These are phyloP conservation scores for Lochmaea capreae DNA, from an alignment of 2,888 invertebrate species.

Conservation along the genomic window DNA sequence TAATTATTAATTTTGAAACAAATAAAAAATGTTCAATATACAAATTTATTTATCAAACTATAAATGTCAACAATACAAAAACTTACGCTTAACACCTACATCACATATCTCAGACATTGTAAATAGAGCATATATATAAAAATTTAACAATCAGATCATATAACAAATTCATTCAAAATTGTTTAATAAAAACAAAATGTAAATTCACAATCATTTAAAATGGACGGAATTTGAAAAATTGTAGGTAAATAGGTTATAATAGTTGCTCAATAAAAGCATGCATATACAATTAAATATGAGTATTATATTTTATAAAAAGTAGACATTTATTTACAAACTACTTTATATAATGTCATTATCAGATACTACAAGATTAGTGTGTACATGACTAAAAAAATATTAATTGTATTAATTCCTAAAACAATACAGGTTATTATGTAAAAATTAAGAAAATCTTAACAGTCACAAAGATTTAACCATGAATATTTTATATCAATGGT, in stretches of 20 bases:
- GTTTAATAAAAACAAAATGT: conserved; percentile 5
- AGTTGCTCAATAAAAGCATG: not conserved
- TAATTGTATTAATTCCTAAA: conserved; percentile 6
- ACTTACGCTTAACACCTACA: conserved; percentile 36
- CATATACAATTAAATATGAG: conserved; percentile 1
- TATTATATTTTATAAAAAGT: conserved; percentile 15
- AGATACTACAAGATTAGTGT: conserved; percentile 6
- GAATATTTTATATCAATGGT: conserved; percentile 8
- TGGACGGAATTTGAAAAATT: conserved; percentile 6
- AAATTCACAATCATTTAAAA: conserved; percentile 21
- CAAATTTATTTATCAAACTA: conserved; percentile 31
- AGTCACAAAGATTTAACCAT: conserved; percentile 13
- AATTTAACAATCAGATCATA: conserved; percentile 26
- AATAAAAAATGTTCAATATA: conserved; percentile 5
- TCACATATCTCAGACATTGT: conserved; percentile 37
- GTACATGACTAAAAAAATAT: conserved; percentile 7
- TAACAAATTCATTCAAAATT: conserved; percentile 20
- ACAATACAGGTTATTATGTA: not conserved
- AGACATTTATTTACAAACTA: conserved; percentile 6
- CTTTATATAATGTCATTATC: not conserved
- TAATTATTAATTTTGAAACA: not conserved
- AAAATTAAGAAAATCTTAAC: conserved; percentile 4
- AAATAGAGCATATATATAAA: conserved; percentile 26
- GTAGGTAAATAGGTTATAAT: conserved; percentile 5
- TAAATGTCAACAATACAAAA: conserved; percentile 35